These are phyloP conservation scores for Cryptocephalus primarius DNA, from an alignment of 2,888 invertebrate genomes.

Conservation along the genomic window DNA sequence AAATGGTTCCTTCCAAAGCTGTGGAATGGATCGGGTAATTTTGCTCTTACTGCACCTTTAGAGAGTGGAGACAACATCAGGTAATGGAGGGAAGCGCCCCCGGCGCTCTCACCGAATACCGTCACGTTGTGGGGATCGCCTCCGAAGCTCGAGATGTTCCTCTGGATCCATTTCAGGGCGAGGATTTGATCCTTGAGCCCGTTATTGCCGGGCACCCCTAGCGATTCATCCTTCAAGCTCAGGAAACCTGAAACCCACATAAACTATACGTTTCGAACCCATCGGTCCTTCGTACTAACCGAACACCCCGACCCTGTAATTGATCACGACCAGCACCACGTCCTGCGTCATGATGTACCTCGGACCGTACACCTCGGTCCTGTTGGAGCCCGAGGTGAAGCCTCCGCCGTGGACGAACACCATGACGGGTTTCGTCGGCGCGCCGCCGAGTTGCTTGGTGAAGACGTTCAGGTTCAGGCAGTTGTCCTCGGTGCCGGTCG, in stretches of 20 bases:
- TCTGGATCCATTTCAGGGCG: constrained; percentile 42
- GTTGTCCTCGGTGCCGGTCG: constrained; percentile 39
- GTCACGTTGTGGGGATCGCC: constrained; percentile 44
- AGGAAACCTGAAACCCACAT: constrained; percentile 36
- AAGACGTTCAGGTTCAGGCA: constrained; percentile 42
- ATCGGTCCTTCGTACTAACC: constrained; percentile 18
- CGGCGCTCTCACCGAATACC: constrained; percentile 44
- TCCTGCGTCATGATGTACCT: constrained; percentile 31
- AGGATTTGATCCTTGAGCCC: constrained; percentile 43
- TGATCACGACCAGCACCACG: constrained; percentile 30
- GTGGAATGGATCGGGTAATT: too few species aligned
- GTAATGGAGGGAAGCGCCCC: constrained; percentile 39
- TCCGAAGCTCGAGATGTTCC: constrained; percentile 39
- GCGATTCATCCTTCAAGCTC: constrained; percentile 36
- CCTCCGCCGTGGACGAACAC: constrained; percentile 37
- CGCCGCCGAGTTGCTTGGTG: constrained; percentile 25
- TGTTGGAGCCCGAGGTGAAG: constrained; percentile 28
- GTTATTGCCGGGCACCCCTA: constrained; percentile 43
- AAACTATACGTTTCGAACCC: not conserved
- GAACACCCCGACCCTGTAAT: constrained; percentile 32
- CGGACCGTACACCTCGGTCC: constrained; percentile 25
- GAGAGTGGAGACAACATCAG: constrained; percentile 39
- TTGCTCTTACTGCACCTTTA: constrained; percentile 19
- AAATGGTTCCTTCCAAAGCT: too few species aligned
- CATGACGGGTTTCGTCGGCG: constrained; percentile 28